Conservation (phyloP, 2,888 invertebrate genomes). For the Tortricodes alternella region DNA sequence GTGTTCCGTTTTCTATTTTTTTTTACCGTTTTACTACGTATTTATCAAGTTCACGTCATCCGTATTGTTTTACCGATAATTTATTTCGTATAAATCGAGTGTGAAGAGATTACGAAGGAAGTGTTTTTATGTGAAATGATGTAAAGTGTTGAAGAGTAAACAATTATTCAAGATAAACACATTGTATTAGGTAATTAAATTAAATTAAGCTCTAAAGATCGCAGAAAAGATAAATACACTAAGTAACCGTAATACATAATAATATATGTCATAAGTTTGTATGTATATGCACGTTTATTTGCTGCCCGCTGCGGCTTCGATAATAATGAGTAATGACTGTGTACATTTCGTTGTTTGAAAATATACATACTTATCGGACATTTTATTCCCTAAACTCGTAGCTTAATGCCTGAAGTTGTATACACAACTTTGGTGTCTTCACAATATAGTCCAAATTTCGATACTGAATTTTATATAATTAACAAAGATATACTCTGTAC, state of each 20-base stretch:
- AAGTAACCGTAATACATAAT: not conserved
- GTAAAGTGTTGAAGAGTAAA: conserved; percentile 13
- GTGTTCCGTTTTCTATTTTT: not conserved
- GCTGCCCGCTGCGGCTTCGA: too few relatives aligned
- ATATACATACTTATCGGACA: too few relatives aligned
- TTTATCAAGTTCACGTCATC: not conserved
- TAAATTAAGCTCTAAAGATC: not conserved
- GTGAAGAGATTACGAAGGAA: not conserved
- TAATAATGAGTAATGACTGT: too few relatives aligned
- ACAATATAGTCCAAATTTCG: too few relatives aligned
- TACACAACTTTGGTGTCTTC: too few relatives aligned
- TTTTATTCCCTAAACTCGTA: too few relatives aligned
- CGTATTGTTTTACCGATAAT: not conserved
- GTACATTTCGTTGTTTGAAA: too few relatives aligned
- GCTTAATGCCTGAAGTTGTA: too few relatives aligned
- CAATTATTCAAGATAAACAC: conserved; percentile 1
- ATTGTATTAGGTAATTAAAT: conserved; percentile 16
- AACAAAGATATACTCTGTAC: too few relatives aligned
- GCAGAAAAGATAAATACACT: not conserved
- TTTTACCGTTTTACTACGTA: not conserved
- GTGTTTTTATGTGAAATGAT: conserved; percentile 12
- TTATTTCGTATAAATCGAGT: not conserved
- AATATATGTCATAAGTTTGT: not conserved
- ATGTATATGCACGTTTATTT: not conserved
- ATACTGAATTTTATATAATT: too few relatives aligned